Evolutionary conservation across 2,113 vertebrate genomes (phyloP), one percentile per base, ranked within the genome.

Genomic region (Tinamus guttatus): DNA sequence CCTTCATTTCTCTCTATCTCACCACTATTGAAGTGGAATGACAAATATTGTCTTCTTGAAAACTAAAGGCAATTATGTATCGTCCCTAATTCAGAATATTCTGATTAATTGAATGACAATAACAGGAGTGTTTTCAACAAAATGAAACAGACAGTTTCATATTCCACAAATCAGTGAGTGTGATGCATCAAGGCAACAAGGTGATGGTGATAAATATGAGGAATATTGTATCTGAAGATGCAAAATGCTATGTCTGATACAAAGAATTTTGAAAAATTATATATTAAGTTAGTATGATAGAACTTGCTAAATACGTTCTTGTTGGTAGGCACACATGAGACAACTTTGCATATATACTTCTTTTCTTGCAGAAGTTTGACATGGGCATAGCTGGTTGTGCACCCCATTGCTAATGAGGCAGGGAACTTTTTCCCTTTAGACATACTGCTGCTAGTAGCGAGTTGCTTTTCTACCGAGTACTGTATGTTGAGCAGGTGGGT

Each of bases 371-470:
- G 30, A 65, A 70, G 27, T 19, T 80, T 45, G 49, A 7, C 30
- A 41, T 25, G 32, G 56, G 9, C 21, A 38, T 49, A 51, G 24
- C 54, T 82, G 47, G 4, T 38, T 58, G 20, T 65, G 43, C 19
- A 30, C 7, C 8, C 3, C 0, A 30, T 1, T 75, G 38, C 38
- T 59, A 54, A 63, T 0, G 0, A 22, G 40, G 12, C 13, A 22
- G 45, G 34, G 24, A 47, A 41, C 8, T 36, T 78, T 13, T 32
- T 86, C 28, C 28, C 9, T 7, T 28, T 18, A 49, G n/a, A 45
- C 43, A 43, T 47, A 7, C 36, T 19, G 14, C 47, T 5, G 21
- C 54, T 68, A 16, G 24, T 5, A 11, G 59, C 73, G 54, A 32
- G 24, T 22, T 85, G 58, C 32, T 62, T 43, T 85, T 85, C 70